Evolutionary conservation across 2,888 invertebrate genomes (phyloP).

Genomic region (Gasteruption jaculator): DNA sequence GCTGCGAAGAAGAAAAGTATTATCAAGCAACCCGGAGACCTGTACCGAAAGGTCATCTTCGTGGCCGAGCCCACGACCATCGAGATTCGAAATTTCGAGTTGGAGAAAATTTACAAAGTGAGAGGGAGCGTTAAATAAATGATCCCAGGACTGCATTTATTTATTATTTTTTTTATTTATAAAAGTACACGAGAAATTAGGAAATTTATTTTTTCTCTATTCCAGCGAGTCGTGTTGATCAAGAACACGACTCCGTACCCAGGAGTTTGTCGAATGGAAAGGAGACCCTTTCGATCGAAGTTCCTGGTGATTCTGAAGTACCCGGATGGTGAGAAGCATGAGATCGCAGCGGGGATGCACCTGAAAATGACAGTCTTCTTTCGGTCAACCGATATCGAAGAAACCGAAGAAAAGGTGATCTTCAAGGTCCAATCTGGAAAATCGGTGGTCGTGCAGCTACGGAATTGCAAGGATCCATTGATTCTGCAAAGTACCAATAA

Average conservation of each 20-base stretch:
- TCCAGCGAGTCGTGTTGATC: slow-evolving; percentile 27
- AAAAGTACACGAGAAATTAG: no score
- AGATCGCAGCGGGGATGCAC: slow-evolving; percentile 51
- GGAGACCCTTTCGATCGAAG: slow-evolving; percentile 33
- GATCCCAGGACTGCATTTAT: neutral
- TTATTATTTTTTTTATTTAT: neutral
- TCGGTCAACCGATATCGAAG: slow-evolving; percentile 37
- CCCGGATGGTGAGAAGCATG: slow-evolving; percentile 18
- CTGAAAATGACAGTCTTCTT: slow-evolving; percentile 42
- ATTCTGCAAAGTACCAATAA: slow-evolving; percentile 36
- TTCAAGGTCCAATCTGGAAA: slow-evolving; percentile 42
- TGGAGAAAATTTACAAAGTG: neutral
- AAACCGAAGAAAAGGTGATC: slow-evolving; percentile 38
- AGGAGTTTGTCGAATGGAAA: slow-evolving; percentile 38
- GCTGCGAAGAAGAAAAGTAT: no score
- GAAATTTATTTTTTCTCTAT: no score
- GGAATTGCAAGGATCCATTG: slow-evolving; percentile 44
- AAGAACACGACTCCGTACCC: slow-evolving; percentile 35
- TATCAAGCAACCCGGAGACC: no score
- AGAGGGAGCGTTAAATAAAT: neutral
- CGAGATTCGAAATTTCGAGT: slow-evolving; percentile 38
- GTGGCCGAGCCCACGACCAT: slow-evolving; percentile 37
- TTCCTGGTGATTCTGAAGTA: slow-evolving; percentile 35
- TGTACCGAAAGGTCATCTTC: no score
- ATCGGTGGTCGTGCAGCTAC: slow-evolving; percentile 35